Conservation (phyloP, 2,797 vertebrate genomes). For the Pseudopleuronectes americanus region DNA sequence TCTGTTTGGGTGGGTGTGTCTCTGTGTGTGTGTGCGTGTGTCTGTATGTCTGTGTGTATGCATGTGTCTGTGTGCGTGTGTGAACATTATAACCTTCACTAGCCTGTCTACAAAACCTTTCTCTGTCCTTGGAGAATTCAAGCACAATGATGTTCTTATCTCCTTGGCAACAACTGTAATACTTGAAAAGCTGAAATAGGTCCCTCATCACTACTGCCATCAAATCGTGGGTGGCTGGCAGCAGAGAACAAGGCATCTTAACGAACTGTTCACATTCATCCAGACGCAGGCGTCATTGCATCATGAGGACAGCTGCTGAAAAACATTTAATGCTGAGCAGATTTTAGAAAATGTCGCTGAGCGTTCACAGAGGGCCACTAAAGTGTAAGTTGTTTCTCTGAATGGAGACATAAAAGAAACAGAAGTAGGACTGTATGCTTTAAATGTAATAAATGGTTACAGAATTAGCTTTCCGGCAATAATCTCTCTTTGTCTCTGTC, state of each 20-base stretch:
- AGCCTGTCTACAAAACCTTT: slow-evolving; percentile 74
- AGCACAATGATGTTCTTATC: slow-evolving; percentile 82
- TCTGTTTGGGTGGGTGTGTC: slow-evolving; percentile 17
- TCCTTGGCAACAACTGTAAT: slow-evolving; percentile 83
- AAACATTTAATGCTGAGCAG: slow-evolving; percentile 14
- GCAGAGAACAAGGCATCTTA: slow-evolving; percentile 67
- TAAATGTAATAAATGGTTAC: slow-evolving; percentile 17
- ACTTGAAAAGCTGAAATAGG: slow-evolving; percentile 79
- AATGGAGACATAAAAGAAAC: slow-evolving; percentile 1
- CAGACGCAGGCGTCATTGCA: slow-evolving; percentile 39
- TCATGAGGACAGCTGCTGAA: slow-evolving; percentile 43
- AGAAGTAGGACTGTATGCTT: neutral
- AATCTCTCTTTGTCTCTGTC: slow-evolving; percentile 4
- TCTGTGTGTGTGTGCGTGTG: slow-evolving; percentile 31
- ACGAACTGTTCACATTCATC: slow-evolving; percentile 64
- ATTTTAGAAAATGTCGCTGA: slow-evolving; percentile 38
- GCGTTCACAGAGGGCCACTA: slow-evolving; percentile 15
- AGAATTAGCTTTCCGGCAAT: slow-evolving; percentile 23
- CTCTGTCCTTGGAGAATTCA: slow-evolving; percentile 79
- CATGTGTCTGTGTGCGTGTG: slow-evolving; percentile 34
- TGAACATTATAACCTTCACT: slow-evolving; percentile 72
- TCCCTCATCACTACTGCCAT: slow-evolving; percentile 79
- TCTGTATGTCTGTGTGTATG: slow-evolving; percentile 25
- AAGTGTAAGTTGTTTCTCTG: slow-evolving; percentile 12
- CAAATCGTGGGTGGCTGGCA: slow-evolving; percentile 74